phyloP scores from a whole-genome alignment of 2,888 invertebrate genomes.

The Acronicta alni region DNA sequence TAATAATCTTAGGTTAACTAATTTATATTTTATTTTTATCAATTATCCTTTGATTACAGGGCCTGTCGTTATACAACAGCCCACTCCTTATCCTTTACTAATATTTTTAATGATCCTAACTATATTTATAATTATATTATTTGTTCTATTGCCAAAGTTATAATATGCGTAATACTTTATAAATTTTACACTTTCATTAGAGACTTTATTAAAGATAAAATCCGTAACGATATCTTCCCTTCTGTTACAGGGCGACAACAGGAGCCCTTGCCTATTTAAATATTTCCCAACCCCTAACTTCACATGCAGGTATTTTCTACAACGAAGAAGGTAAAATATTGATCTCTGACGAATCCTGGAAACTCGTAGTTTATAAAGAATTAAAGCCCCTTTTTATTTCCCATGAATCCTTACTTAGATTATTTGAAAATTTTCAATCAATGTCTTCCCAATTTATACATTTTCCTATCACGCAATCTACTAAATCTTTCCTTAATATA shows the following conservation, averaged over 20 bases:
- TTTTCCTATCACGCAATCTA: background rate
- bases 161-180: background rate
- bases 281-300: background rate
- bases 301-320: background rate
- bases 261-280: constrained; percentile 2
- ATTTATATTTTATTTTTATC: constrained; percentile 1
- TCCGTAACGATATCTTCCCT: background rate
- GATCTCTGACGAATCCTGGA: constrained; percentile 3
- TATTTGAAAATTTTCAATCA: background rate
- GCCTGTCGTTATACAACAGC: constrained; percentile 1
- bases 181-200: background rate
- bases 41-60: constrained; percentile 1
- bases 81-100: background rate
- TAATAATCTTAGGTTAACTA: constrained; percentile 18
- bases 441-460: background rate
- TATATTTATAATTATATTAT: background rate
- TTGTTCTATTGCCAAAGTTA: background rate
- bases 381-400: background rate
- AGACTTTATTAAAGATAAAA: background rate
- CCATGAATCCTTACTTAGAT: background rate
- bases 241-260: constrained; percentile 3
- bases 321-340: background rate
- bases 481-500: background rate
- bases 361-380: background rate
- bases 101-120: background rate